Evolutionary conservation across 2,797 vertebrate species (phyloP), one percentile per base, ranked within the genome.

Genomic region (Scomberomorus guttatus): DNA sequence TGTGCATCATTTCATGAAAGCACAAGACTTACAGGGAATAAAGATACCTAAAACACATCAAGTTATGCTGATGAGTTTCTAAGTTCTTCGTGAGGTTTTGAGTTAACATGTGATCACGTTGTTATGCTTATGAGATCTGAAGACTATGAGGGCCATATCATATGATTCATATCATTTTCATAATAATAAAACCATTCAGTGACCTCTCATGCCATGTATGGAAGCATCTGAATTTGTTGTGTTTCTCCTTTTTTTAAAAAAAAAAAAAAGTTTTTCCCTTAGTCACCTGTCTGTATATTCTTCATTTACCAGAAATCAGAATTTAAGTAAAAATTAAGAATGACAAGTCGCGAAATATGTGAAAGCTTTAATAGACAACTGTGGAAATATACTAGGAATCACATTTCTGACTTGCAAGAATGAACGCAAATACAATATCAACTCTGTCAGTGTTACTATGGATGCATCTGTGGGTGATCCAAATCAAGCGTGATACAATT

Each of bases 61-160:
- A 25, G 29, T 32, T 9, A 0, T 32, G 11, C 57, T 57, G 55
- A 72, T 57, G 55, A 72, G 51, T 32, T 65, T 63, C 12, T 4
- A 22, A 51, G 39, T 59, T 13, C 46, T 82, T 81, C 65, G 29
- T 18, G 2, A n/a, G 24, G 8, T 55, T 74, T n/a, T 12, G 5
- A 27, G 2, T 50, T 57, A 13, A 58, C 1, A 37, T 52, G 37
- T 59, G 17, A 44, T 22, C 20, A 34, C 27, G 24, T 60, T 22
- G 44, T 46, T 17, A 27, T 29, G 4, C 20, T 34, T 44, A 18
- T 60, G n/a, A 6, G 37, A 15, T 60, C 13, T 61, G 22, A 6
- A 11, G 20, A 17, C 15, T 42, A 24, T 10, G 20, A 37, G 22
- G 32, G 57, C 11, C 32, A 37, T 2, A 34, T 34, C 20, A 37